These are phyloP conservation scores for Tachina grossa DNA, from an alignment of 2,888 invertebrate genomes.

Conservation along the genomic window DNA sequence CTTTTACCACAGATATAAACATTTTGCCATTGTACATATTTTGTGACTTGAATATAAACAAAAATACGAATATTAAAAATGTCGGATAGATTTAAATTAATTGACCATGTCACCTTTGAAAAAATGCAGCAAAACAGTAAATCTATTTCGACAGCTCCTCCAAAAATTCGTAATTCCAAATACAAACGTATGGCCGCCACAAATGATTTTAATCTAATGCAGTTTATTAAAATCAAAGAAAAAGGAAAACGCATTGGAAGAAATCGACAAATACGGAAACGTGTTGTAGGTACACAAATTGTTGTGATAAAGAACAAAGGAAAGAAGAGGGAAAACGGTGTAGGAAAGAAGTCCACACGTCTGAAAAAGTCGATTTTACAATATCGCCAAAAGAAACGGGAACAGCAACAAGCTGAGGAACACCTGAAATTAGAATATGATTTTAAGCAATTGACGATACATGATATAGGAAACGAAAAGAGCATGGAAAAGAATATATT, in stretches of 20 bases:
- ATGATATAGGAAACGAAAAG: slow-evolving; percentile 2
- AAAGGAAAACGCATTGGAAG: background rate
- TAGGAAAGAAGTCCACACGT: slow-evolving; percentile 56
- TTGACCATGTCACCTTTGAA: slow-evolving; percentile 65
- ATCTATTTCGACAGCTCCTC: background rate
- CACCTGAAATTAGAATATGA: background rate
- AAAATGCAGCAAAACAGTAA: slow-evolving; percentile 42
- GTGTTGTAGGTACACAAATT: slow-evolving; percentile 12
- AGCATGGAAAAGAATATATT: background rate
- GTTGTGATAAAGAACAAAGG: slow-evolving; percentile 49
- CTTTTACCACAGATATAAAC: no score
- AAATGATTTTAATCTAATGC: slow-evolving; percentile 61
- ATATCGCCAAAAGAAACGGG: slow-evolving; percentile 70
- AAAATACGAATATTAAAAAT: slow-evolving; percentile 16
- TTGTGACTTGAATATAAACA: no score
- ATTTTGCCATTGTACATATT: no score
- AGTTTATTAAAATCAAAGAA: slow-evolving; percentile 45
- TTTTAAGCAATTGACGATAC: slow-evolving; percentile 18
- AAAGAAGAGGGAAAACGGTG: slow-evolving; percentile 70
- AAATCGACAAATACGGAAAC: slow-evolving; percentile 17
- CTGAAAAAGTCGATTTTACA: slow-evolving; percentile 75
- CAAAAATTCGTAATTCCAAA: slow-evolving; percentile 68
- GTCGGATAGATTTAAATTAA: slow-evolving; percentile 62
- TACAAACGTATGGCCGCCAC: slow-evolving; percentile 63
- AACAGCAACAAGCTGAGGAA: slow-evolving; percentile 17